These are phyloP conservation scores for Phoxinus phoxinus DNA, from an alignment of 2,113 vertebrate species.

Conservation along the genomic window DNA sequence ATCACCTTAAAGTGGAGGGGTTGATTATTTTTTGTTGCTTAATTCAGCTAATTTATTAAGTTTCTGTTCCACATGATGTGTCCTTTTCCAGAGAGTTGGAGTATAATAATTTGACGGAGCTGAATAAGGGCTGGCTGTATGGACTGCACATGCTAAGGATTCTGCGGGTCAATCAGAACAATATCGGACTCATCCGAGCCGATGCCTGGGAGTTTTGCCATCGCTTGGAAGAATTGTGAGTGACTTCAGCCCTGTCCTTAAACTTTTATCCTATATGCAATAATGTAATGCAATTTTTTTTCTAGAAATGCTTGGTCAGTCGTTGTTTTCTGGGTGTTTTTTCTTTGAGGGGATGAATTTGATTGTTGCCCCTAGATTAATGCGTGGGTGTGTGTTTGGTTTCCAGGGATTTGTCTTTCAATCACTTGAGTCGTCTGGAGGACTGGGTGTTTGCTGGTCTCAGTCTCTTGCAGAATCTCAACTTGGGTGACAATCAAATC, in stretches of 20 bases:
- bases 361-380: background rate
- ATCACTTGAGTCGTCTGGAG: conserved; percentile 92
- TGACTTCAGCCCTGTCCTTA: conserved; percentile 52
- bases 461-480: conserved; percentile 86
- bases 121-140: conserved; percentile 98
- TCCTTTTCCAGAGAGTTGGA: conserved; percentile 85
- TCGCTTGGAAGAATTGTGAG: conserved; percentile 94
- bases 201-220: conserved; percentile 99
- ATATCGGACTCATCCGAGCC: conserved; percentile 87
- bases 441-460: conserved; percentile 90
- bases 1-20: background rate
- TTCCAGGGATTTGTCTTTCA: conserved; percentile 89
- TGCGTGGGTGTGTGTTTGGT: conserved; percentile 19
- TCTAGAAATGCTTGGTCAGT: background rate
- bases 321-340: background rate
- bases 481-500: conserved; percentile 90
- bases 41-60: background rate
- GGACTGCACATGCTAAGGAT: conserved; percentile 88
- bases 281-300: background rate
- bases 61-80: conserved; percentile 19
- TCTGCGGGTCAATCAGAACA: conserved; percentile 90
- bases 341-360: background rate
- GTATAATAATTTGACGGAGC: conserved; percentile 95
- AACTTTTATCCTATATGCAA: background rate
- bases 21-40: background rate